Percentiles rank a stretch among this genome's conserved stretches.
Conservation (phyloP, 1,140 invertebrate species). For the Octopus sinensis region DNA sequence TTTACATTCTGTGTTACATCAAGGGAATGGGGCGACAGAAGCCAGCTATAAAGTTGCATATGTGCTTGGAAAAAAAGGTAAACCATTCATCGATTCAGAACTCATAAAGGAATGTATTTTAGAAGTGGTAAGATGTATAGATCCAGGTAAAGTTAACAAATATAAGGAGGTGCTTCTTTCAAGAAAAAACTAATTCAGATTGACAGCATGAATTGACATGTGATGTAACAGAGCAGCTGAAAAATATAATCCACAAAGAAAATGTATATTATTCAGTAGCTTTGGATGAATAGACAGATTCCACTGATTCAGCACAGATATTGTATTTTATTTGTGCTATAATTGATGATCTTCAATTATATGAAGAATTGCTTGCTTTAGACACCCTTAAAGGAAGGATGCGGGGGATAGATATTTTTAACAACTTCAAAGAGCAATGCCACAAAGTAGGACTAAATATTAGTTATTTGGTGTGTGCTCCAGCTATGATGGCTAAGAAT, state of each 20-base stretch:
- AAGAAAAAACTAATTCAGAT: not conserved
- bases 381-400: not conserved
- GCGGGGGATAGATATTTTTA: not conserved
- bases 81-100: not conserved
- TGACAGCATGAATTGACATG: not conserved
- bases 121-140: not conserved
- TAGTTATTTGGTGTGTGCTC: not conserved
- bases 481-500: not conserved
- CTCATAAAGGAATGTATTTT: not conserved
- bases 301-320: not conserved
- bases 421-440: not conserved
- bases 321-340: conserved; percentile 1
- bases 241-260: not conserved
- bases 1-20: not conserved
- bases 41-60: not conserved
- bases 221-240: not conserved
- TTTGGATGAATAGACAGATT: not conserved
- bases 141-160: not conserved
- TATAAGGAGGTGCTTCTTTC: not conserved
- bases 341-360: not conserved
- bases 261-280: not conserved
- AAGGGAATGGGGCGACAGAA: not conserved
- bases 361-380: not conserved
- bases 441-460: too few species aligned
- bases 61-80: not conserved